Evolutionary conservation across 2,113 vertebrate genomes (phyloP), one percentile per base, ranked within the genome.

Genomic region (Melierax canorus): DNA sequence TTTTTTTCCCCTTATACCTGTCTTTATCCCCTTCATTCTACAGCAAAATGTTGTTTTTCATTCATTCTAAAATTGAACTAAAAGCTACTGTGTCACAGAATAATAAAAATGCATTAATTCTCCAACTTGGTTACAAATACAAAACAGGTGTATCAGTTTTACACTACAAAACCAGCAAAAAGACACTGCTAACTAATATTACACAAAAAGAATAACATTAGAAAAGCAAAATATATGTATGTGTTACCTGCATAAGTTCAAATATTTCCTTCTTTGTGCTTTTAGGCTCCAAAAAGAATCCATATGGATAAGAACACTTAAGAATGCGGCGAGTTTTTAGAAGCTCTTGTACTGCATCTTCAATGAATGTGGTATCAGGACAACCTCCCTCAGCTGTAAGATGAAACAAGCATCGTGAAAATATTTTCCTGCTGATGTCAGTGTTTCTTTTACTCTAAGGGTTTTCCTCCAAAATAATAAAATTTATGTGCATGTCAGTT

Each of bases 251-350:
- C 99, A 99, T 99, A 96, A 99, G 99, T 98, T 99, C 99, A 98
- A 99, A 99, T 98, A 99, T 99, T 98, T 99, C 99, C 97, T 99
- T 99, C 98, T 99, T 99, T 98, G 99, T 99, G 99, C 99, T 99
- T 99, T 99, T 99, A 96, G 99, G 99, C 98, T 99, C 99, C 98
- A 99, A 98, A 98, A 99, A 99, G 98, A 99, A 99, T 96, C 99
- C 99, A 56, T 99, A 99, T 43, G 99, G 99, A 95, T 99, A 99
- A 99, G 99, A 99, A 98, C 99, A 99, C 99, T 99, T 99, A 94
- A 99, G 99, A 97, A 99, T 99, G 68, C 99, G 99, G 7, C 99
- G 99, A 69, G 99, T 99, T 98, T 99, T 99, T 30, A 99, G 98
- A 87, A 99, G 99, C 96, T 99, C 99, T 34, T 99, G 98, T 82